A percentile compares a stretch with the other conserved stretches of the same genome.
Evolutionary conservation across 1,140 invertebrate genomes (phyloP).

Genomic region (Meloidogyne chitwoodi): DNA sequence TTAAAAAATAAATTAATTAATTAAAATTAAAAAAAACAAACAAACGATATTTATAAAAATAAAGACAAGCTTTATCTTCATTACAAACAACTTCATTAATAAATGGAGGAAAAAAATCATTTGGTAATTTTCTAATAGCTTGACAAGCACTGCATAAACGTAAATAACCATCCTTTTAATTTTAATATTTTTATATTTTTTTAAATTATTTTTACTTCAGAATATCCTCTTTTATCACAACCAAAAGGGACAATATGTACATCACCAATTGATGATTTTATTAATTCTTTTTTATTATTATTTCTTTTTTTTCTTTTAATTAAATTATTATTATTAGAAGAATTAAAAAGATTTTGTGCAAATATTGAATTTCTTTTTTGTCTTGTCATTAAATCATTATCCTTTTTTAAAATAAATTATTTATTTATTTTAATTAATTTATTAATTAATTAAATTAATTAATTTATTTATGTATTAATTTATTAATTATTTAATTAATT

Average conservation of each 20-base stretch:
- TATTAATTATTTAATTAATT: too few relatives aligned
- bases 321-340: not conserved
- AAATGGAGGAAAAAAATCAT: conserved; percentile 59
- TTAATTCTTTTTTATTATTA: not conserved
- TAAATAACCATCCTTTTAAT: conserved; percentile 52
- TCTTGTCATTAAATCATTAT: not conserved
- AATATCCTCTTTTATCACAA: conserved; percentile 58
- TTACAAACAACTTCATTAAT: conserved; percentile 60
- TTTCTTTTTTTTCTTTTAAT: not conserved
- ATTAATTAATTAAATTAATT: too few relatives aligned
- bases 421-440: not conserved
- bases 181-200: not conserved
- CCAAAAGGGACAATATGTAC: conserved; percentile 60
- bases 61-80: conserved; percentile 59
- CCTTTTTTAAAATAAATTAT: not conserved
- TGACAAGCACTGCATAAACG: conserved; percentile 58
- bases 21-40: not conserved
- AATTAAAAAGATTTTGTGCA: not conserved
- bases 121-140: conserved; percentile 55
- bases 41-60: conserved; percentile 60
- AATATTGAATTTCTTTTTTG: not conserved
- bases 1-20: conserved; percentile 28
- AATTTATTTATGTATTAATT: too few relatives aligned
- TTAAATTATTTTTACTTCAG: conserved; percentile 20
- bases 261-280: conserved; percentile 43